Base-by-base conservation (phyloP, 2,113 vertebrate species). In the Spermophilus dauricus region DNA sequence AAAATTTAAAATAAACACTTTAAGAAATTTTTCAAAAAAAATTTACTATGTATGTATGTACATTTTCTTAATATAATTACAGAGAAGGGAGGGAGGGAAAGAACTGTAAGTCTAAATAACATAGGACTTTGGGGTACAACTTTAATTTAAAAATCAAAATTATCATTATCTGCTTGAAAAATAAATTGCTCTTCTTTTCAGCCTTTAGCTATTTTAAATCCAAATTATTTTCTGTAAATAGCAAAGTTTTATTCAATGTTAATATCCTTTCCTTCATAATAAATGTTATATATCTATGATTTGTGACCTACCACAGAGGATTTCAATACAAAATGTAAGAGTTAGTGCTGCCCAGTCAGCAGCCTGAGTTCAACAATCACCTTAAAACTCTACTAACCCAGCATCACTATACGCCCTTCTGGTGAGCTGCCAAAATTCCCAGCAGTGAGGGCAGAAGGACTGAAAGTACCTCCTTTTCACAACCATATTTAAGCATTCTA, bases 131-230 rank as follows among this genome's bases (percentile, higher is more conserved):
- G 42, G 45, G 22, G 10, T 45, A 72, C 32, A 8, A 94, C 39
- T 84, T n/a, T 86, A n/a, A 89, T 6, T 58, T 34, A 83, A 26
- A 72, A 87, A 22, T 28, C 42, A 69, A 84, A 94, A 78, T 95
- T 58, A 85, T 88, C 51, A 97, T 65, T 86, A 95, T 20, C 70
- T 94, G 42, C 30, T 84, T 69, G 22, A 84, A 94, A 97, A 95
- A 93, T 22, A 78, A 94, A 90, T 10, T 65, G 34, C 5, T 83
- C 12, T 85, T 78, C 26, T 94, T 92, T 89, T 88, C 39, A 83
- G 65, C 32, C 18, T 95, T 76, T 92, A 89, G 67, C 37, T 78
- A 92, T 86, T 91, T 97, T 97, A 77, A 95, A 90, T 70, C 39
- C 20, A 83, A 76, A 53, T 67, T 32, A 88, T 86, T 86, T 85